Evolutionary conservation across 2,113 vertebrate genomes (phyloP).

Genomic region (rabbit (Oryctolagus cuniculus)): mOryCun1.1 NC_091448.1:54197501-54198000

Average conservation of each 20-base stretch:
- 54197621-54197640: background rate
- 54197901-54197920: background rate
- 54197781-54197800: background rate
- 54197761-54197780: background rate
- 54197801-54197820: fast-evolving
- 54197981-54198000: background rate
- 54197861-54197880: fast-evolving
- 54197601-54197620: fast-evolving
- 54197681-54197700: background rate
- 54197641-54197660: background rate
- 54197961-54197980: background rate
- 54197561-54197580: background rate
- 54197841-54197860: background rate
- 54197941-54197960: background rate
- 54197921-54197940: too few species aligned
- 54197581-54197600: background rate
- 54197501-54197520: too few species aligned
- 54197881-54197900: background rate
- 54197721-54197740: fast-evolving
- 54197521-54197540: too few species aligned
- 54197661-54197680: fast-evolving
- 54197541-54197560: background rate
- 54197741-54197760: background rate
- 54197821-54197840: too few species aligned
- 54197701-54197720: background rate